A percentile compares a stretch with the other conserved stretches of the same genome.
phyloP scores from a whole-genome alignment of 2,113 vertebrate species.

The Oxygymnocypris stewartii region DNA sequence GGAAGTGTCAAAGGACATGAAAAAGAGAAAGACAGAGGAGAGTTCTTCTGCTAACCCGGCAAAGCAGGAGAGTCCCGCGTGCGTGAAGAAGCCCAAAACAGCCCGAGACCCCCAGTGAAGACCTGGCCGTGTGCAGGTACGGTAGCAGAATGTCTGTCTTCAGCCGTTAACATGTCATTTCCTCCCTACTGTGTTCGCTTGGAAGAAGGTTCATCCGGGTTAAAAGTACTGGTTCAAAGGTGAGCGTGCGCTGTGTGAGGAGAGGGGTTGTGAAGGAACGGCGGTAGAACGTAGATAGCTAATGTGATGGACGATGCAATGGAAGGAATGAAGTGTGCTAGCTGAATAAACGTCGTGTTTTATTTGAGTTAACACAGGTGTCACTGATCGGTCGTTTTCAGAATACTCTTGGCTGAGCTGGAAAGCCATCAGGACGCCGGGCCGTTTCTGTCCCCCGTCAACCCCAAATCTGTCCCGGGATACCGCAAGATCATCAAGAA shows the following conservation, averaged over 20 bases:
- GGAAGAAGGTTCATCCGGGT: too few species aligned
- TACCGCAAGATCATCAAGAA: slow-evolving; percentile 92
- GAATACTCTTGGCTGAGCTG: slow-evolving; percentile 84
- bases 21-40: slow-evolving; percentile 83
- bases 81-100: slow-evolving; percentile 77
- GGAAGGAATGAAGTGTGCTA: too few species aligned
- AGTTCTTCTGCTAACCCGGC: slow-evolving; percentile 67
- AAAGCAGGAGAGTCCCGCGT: slow-evolving; percentile 76
- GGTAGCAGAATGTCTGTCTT: too few species aligned
- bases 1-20: slow-evolving; percentile 79
- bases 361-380: too few species aligned
- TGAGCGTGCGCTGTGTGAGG: too few species aligned
- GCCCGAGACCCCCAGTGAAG: slow-evolving; percentile 79
- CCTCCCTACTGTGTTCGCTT: too few species aligned
- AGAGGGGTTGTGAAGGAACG: too few species aligned
- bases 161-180: too few species aligned
- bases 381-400: slow-evolving; percentile 48
- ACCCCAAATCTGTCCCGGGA: slow-evolving; percentile 89
- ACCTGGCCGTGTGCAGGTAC: slow-evolving; percentile 86
- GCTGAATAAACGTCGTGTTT: too few species aligned
- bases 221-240: too few species aligned
- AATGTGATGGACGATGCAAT: too few species aligned
- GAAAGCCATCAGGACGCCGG: slow-evolving; percentile 88
- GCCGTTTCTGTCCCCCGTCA: slow-evolving; percentile 89
- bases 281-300: too few species aligned